Evolutionary conservation across 2,888 invertebrate species (phyloP).

Genomic region (Brachynemurus nebulosus): DNA sequence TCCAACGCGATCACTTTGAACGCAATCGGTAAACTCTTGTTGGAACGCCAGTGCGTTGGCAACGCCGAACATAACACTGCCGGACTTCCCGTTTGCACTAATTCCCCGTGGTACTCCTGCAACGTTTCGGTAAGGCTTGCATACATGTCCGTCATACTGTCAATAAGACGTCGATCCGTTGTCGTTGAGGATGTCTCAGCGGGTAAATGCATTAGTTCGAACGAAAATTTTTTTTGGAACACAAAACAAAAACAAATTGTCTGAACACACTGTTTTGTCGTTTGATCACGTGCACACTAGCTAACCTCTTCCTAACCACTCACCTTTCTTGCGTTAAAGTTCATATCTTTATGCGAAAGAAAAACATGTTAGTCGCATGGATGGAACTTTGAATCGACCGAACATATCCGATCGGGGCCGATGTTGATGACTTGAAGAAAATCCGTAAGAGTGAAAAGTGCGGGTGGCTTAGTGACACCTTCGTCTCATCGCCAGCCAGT

Average conservation of each 20-base stretch:
- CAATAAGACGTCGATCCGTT: background rate
- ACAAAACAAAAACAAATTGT: background rate
- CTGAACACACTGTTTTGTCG: background rate
- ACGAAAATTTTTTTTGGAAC: background rate
- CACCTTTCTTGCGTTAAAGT: no score
- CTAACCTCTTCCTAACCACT: no score
- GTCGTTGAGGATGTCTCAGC: constrained; percentile 7
- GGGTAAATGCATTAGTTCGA: constrained; percentile 9
- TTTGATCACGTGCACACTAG: no score
- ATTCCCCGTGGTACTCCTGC: constrained; percentile 81
- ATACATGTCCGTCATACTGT: constrained; percentile 54
- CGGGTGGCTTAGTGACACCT: no score
- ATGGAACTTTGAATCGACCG: background rate
- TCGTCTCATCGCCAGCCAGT: no score
- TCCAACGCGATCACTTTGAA: constrained; percentile 93
- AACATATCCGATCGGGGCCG: background rate
- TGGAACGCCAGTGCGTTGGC: constrained; percentile 93
- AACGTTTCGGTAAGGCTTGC: constrained; percentile 63
- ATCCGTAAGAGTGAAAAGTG: no score
- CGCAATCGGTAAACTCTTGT: constrained; percentile 91
- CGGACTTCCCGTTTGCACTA: constrained; percentile 90
- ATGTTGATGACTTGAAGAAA: no score
- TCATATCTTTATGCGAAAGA: background rate
- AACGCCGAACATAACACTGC: constrained; percentile 87
- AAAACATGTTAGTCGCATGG: constrained; percentile 2